Evolutionary conservation across 2,888 invertebrate genomes (phyloP).

Genomic region (Campopleginae sp.): DNA sequence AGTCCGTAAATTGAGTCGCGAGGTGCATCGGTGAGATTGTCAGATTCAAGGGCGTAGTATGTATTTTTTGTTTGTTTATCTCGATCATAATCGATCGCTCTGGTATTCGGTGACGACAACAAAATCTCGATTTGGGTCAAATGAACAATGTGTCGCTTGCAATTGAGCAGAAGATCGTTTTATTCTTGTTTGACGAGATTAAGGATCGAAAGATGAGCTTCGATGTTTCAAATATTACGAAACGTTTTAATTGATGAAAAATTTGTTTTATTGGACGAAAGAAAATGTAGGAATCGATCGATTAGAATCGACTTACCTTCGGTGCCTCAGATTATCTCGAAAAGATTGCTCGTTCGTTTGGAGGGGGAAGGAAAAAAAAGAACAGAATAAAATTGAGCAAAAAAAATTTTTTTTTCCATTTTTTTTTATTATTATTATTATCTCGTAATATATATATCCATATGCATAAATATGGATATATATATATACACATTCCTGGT

Average conservation of each 20-base stretch:
- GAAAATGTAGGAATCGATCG: not conserved
- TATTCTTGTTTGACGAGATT: not conserved
- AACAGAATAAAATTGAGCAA: constrained; percentile 47
- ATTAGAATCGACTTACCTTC: constrained; percentile 32
- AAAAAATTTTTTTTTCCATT: constrained; percentile 60
- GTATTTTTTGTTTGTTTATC: constrained; percentile 33
- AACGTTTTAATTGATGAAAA: not conserved
- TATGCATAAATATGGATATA: constrained; percentile 33
- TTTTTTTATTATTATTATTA: constrained; percentile 77
- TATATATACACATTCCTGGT: constrained; percentile 61
- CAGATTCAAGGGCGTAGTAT: constrained; percentile 14
- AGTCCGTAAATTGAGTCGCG: constrained; percentile 14
- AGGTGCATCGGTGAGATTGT: not conserved
- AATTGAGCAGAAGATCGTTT: not conserved
- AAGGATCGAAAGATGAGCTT: not conserved
- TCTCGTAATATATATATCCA: constrained; percentile 67
- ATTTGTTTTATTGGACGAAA: not conserved
- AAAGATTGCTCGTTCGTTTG: constrained; percentile 29
- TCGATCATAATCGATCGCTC: constrained; percentile 35
- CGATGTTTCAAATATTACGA: not conserved
- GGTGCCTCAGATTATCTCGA: not conserved
- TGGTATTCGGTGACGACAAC: constrained; percentile 25
- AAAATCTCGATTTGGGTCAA: constrained; percentile 37
- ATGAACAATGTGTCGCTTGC: constrained; percentile 16
- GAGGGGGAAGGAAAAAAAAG: not conserved